phyloP scores from a whole-genome alignment of 2,797 vertebrate species.

The Gephyroberyx darwinii region DNA sequence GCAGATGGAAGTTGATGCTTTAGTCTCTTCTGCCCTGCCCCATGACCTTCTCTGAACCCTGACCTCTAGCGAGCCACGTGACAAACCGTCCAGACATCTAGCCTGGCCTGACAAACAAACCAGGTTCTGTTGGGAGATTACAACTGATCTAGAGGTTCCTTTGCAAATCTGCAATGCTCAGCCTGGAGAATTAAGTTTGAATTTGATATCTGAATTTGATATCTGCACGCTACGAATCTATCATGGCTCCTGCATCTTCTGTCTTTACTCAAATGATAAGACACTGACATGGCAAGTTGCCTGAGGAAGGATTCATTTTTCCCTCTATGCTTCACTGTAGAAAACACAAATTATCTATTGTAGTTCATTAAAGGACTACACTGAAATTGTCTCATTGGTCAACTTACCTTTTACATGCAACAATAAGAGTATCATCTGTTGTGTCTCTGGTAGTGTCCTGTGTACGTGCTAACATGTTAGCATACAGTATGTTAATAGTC shows the following conservation, averaged over 20 bases:
- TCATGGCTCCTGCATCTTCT: slow-evolving; percentile 24
- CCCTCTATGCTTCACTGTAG: neutral
- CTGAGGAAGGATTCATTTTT: neutral
- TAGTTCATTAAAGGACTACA: neutral
- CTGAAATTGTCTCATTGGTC: too few species aligned
- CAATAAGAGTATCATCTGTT: too few species aligned
- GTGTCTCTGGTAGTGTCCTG: too few species aligned
- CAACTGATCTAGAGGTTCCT: slow-evolving; percentile 54
- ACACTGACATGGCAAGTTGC: neutral
- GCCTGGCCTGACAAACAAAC: slow-evolving; percentile 74
- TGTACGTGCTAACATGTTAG: too few species aligned
- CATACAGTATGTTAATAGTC: too few species aligned
- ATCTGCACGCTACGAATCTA: slow-evolving; percentile 32
- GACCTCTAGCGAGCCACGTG: slow-evolving; percentile 59
- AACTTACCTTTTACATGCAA: too few species aligned
- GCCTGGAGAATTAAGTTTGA: slow-evolving; percentile 15
- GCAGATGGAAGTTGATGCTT: slow-evolving; percentile 72
- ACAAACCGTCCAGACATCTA: slow-evolving; percentile 59
- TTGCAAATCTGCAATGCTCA: slow-evolving; percentile 36
- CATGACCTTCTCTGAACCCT: slow-evolving; percentile 66
- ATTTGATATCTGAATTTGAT: slow-evolving; percentile 50
- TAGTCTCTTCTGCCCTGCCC: slow-evolving; percentile 59
- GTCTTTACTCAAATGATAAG: slow-evolving; percentile 48
- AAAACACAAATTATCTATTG: neutral
- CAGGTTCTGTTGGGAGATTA: slow-evolving; percentile 65